Base-by-base conservation (phyloP, 2,888 invertebrate species). In the Caenorhabditis sp. region DNA sequence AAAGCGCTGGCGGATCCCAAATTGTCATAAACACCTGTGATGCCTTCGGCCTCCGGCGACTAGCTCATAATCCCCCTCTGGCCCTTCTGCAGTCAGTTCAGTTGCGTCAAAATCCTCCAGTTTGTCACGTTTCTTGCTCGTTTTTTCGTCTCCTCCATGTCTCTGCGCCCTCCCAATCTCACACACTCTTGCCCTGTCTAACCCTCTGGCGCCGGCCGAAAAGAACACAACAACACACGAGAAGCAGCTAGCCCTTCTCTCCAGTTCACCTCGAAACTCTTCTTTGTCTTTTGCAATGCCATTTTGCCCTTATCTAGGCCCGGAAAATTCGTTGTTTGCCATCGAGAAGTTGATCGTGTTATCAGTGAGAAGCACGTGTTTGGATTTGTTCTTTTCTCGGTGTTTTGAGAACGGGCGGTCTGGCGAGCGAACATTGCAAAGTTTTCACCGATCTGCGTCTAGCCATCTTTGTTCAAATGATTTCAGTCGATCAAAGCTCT, bases 91-190 rank as follows among this genome's bases (percentile, higher is more conserved):
- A n/a, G n/a, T n/a, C n/a, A n/a, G 43, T 20, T 1, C 32, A 32
- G 20, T 37, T 26, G 22, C 45, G 24, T 37, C 15, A n/a, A 37
- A 52, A 56, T 68, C 58, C 43, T 41, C 72, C 39, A 30, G 50
- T 50, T 56, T 63, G 65, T 59, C 65, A 65, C 62, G 58, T 65
- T 65, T 59, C 45, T 45, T 59, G 58, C 65, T 53, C 50, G 50
- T 65, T 59, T 63, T 66, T 65, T 66, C 41, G 53, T 65, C 59
- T 11, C 32, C 61, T 30, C 32, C 26, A 5, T 9, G 1, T 20
- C 39, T 70, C 55, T 41, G 53, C 26, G 35, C 48, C 13, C 45
- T 32, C 45, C 53, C 61, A 17, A 13, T 17, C 17, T 41, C 20
- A 2, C 55, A 27, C 24, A 30, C 56, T 65, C 52, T 65, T 45